Percentiles rank a stretch among this genome's conserved stretches.
Evolutionary conservation across 1,140 invertebrate genomes (phyloP).

Genomic region (Halotydeus destructor): DNA sequence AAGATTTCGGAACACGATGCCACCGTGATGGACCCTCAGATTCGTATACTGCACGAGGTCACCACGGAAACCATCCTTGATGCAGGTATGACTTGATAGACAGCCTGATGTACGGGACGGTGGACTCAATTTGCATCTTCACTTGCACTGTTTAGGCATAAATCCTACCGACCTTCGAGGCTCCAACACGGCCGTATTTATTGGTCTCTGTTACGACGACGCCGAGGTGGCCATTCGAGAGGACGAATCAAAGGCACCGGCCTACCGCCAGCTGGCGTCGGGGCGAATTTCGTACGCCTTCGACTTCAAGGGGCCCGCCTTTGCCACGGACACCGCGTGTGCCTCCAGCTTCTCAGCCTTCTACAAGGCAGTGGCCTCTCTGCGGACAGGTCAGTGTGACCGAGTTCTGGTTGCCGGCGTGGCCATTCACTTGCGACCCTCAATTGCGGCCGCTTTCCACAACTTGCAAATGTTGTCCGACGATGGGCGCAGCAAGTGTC

Average conservation of each 20-base stretch:
- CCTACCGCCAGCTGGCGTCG: neutral
- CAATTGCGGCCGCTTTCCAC: no score
- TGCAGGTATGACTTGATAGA: constrained; percentile 40
- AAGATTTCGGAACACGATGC: constrained; percentile 7
- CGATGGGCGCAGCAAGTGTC: constrained; percentile 79
- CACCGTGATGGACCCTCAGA: constrained; percentile 47
- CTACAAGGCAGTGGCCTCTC: constrained; percentile 22
- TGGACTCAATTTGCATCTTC: no score
- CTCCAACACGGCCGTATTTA: constrained; percentile 64
- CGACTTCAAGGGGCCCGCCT: constrained; percentile 71
- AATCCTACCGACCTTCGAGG: constrained; percentile 11
- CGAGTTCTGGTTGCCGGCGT: constrained; percentile 71
- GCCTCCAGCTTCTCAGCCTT: constrained; percentile 28
- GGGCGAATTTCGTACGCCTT: constrained; percentile 61
- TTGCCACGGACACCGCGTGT: constrained; percentile 79
- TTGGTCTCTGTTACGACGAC: constrained; percentile 31
- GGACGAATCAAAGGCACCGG: neutral
- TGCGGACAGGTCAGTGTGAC: constrained; percentile 65
- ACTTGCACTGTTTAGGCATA: constrained; percentile 3
- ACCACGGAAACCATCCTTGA: constrained; percentile 86
- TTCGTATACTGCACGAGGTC: constrained; percentile 66
- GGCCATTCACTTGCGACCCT: constrained; percentile 61
- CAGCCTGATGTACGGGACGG: no score
- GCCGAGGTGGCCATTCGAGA: neutral
- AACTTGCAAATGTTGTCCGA: no score